phyloP scores from a whole-genome alignment of 2,113 vertebrate genomes.

The Cavia aperea region DNA sequence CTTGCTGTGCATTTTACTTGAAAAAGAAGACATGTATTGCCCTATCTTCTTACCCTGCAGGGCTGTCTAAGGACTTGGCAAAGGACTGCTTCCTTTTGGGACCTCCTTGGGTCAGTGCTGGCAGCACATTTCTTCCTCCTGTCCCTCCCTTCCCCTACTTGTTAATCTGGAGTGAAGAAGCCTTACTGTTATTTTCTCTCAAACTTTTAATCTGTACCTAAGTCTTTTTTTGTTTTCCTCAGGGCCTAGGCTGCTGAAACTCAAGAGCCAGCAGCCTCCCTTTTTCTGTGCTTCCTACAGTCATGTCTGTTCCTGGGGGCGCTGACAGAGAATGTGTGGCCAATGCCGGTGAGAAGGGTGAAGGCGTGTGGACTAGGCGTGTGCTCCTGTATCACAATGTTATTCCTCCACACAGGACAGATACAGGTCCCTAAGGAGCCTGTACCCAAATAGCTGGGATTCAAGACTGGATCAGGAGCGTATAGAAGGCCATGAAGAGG shows the following conservation, averaged over 20 bases:
- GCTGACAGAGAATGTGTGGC: neutral
- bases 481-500: neutral
- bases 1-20: neutral
- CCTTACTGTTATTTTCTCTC: neutral
- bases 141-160: neutral
- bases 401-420: neutral
- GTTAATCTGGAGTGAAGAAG: neutral
- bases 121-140: neutral
- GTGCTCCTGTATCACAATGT: neutral
- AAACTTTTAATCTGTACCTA: slow-evolving; percentile 30
- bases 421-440: neutral
- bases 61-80: neutral
- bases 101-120: neutral
- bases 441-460: neutral
- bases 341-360: neutral
- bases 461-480: neutral
- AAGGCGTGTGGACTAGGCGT: neutral
- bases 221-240: slow-evolving; percentile 5
- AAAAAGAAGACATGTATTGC: neutral
- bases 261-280: neutral
- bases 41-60: neutral
- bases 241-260: neutral
- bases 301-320: neutral
- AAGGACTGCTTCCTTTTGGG: neutral
- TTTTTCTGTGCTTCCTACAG: slow-evolving; percentile 1